Base-by-base conservation (phyloP, 2,797 vertebrate genomes). In the Melanotaenia nigrans region DNA sequence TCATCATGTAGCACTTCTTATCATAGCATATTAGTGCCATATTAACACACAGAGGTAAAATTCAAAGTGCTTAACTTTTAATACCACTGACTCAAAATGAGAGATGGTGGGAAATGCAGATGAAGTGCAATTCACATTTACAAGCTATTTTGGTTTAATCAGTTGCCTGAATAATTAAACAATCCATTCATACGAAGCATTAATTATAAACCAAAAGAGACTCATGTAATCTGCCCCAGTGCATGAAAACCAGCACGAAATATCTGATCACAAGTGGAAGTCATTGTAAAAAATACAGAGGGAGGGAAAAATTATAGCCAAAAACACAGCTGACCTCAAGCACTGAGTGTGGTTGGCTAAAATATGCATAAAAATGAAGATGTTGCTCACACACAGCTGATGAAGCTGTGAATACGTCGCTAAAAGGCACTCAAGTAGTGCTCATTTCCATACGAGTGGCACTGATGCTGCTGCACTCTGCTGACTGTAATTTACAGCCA, bases 401-500 rank as follows among this genome's bases (percentile, higher is more conserved):
- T 77, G 74, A 81, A 87, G 75, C 70, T 71, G 62, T 75, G 76
- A 81, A 81, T 68, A 65, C 63, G 13, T 30, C 14, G 55, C 79
- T 82, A 82, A 89, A 91, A 87, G 81, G 56, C 79, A 77, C 78
- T 85, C 68, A 63, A 82, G 78, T 66, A 47, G 65, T 1, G 67
- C 77, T 86, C 85, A 87, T 90, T 85, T 90, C 88, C 81, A 86
- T 89, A 86, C 78, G 68, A 88, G 85, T 73, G 86, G 73, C 59
- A 54, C 85, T 63, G 82, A 80, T 74, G 76, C 81, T 73, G 56
- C 75, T 54, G 79, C 77, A 58, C 81, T 76, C 65, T 56, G 85
- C 68, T 75, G 83, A 77, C 78, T 84, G 88, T 86, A 83, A 91
- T 92, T 91, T 88, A 89, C 83, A 80, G 79, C 86, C 86, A 81